Evolutionary conservation across 1,140 invertebrate genomes (phyloP).

Genomic region (Ceratosolen fusciceps): DNA sequence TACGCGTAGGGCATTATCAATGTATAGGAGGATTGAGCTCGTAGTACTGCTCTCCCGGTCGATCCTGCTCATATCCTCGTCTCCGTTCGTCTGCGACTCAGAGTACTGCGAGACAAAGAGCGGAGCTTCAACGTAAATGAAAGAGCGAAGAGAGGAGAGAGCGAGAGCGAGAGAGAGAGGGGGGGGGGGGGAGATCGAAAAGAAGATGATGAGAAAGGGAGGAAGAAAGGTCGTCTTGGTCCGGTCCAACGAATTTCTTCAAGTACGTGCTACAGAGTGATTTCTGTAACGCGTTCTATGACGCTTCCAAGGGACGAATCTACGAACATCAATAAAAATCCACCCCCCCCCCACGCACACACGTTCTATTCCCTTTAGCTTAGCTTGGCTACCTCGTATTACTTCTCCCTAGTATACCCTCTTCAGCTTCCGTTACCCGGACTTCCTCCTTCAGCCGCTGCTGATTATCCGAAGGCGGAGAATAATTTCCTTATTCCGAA

Average conservation of each 20-base stretch:
- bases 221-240: conserved; percentile 16
- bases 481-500: background rate
- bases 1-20: background rate
- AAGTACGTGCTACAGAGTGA: conserved; percentile 54
- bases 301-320: conserved; percentile 15
- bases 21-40: background rate
- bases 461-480: background rate
- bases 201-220: background rate
- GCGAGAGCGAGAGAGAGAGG: background rate
- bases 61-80: conserved; percentile 17
- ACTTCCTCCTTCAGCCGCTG: background rate
- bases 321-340: conserved; percentile 36
- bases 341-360: background rate
- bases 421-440: background rate
- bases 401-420: background rate
- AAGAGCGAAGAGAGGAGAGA: conserved; percentile 10
- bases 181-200: background rate
- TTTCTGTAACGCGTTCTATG: conserved; percentile 54
- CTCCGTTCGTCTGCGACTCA: background rate
- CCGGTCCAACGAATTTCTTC: conserved; percentile 42
- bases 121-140: background rate
- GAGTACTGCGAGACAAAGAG: background rate
- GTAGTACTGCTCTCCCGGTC: background rate
- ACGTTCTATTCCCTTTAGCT: background rate
- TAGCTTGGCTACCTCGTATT: background rate